Base-by-base conservation (phyloP, 1,140 invertebrate genomes). In the Magallana ariakensis region DNA sequence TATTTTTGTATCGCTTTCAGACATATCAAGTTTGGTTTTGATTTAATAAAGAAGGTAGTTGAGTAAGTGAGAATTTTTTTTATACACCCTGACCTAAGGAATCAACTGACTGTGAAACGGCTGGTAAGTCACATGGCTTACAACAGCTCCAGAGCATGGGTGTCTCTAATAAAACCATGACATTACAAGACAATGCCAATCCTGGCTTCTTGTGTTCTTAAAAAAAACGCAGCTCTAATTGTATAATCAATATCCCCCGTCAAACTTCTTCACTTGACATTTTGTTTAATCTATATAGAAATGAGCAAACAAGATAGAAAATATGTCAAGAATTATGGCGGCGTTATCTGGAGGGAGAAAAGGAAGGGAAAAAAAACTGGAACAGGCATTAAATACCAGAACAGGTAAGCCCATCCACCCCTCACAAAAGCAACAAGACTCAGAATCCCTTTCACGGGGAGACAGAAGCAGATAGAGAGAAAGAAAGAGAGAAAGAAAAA, bases 231-330 rank as follows among this genome's bases (percentile, higher is more conserved):
- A 26, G 22, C 66, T 33, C 66, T 75, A 75, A 75, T 75, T 75
- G 66, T 75, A 75, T 75, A 75, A 75, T 75, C 66, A 75, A 75
- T 75, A 75, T 75, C 66, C 33, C 66, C 66, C 66, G 66, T 75
- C 66, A 75, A 75, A 75, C 66, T 75, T 75, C 66, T 75, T 75
- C 66, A 75, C 66, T 75, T 75, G 66, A 75, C 66, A 75, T 75
- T 75, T 75, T 75, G 66, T 75, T 26, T 75, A 75, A 75, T 75
- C 66, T 26, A 75, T 75, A 75, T 75, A 75, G 66, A 75, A 75
- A 75, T 75, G 66, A 75, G 66, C 22, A 75, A 75, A 75, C 66
- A 75, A 75, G 66, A 75, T 26, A 75, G 66, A 75, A 62, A 75
- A 75, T 75, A 75, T 26, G 66, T 33, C 10, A 26, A 75, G 66